These are phyloP conservation scores for Prinia subflava DNA, from an alignment of 2,113 vertebrate species.

Conservation along the genomic window DNA sequence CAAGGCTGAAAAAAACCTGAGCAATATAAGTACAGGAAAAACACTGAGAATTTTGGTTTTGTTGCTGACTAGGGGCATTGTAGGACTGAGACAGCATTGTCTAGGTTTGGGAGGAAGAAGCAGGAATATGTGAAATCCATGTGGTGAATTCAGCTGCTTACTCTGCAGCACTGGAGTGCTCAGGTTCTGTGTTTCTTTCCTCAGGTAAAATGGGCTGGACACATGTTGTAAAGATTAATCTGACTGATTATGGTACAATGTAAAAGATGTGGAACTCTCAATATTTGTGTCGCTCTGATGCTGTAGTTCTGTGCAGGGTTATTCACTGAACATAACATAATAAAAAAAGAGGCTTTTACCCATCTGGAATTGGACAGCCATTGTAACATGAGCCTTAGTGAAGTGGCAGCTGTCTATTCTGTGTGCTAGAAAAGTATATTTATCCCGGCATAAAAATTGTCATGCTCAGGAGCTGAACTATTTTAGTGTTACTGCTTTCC, in stretches of 20 bases:
- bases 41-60: neutral
- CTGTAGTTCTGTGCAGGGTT: neutral
- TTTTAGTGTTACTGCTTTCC: neutral
- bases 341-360: neutral
- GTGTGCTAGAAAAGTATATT: neutral
- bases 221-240: neutral
- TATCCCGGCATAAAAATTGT: neutral
- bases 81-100: neutral
- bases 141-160: neutral
- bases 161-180: neutral
- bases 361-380: neutral
- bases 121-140: fast-evolving
- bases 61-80: neutral
- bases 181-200: neutral
- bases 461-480: neutral
- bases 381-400: neutral
- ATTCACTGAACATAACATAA: neutral
- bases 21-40: neutral
- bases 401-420: neutral
- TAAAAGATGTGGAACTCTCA: neutral
- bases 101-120: neutral
- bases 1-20: neutral
- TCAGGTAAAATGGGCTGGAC: neutral
- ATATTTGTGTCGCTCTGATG: neutral
- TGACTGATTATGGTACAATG: neutral